Conservation (phyloP, 2,113 vertebrate species). For the Motacilla tschutschensis region DNA sequence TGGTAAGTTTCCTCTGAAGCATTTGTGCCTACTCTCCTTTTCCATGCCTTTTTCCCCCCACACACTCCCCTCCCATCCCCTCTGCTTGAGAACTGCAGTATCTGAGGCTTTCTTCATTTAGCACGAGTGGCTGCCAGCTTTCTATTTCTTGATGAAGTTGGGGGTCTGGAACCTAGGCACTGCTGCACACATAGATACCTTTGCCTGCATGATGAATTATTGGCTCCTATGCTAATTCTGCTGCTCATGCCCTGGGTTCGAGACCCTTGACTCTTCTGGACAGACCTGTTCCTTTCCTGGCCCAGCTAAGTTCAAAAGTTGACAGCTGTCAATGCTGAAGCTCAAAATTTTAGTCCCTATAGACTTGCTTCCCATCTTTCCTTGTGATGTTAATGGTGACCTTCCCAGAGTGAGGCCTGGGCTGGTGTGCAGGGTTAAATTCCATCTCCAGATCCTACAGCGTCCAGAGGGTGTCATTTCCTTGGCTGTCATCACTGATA, state of each 20-base stretch:
- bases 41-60: background rate
- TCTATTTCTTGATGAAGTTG: background rate
- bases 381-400: background rate
- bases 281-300: background rate
- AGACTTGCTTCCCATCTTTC: background rate
- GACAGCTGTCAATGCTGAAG: background rate
- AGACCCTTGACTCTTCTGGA: background rate
- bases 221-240: background rate
- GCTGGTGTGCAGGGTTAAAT: background rate
- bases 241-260: background rate
- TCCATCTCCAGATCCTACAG: background rate
- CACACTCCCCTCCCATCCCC: background rate
- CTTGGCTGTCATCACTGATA: background rate
- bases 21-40: background rate
- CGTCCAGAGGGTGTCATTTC: background rate
- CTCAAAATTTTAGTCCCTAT: background rate
- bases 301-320: background rate
- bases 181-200: background rate
- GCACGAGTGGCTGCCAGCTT: background rate
- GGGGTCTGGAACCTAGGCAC: background rate
- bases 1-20: constrained; percentile 76
- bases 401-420: background rate
- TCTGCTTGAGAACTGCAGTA: background rate
- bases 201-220: background rate
- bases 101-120: background rate